Evolutionary conservation across 2,888 invertebrate species (phyloP), one percentile per base, ranked within the genome.

Genomic region (Hyalella azteca): DNA sequence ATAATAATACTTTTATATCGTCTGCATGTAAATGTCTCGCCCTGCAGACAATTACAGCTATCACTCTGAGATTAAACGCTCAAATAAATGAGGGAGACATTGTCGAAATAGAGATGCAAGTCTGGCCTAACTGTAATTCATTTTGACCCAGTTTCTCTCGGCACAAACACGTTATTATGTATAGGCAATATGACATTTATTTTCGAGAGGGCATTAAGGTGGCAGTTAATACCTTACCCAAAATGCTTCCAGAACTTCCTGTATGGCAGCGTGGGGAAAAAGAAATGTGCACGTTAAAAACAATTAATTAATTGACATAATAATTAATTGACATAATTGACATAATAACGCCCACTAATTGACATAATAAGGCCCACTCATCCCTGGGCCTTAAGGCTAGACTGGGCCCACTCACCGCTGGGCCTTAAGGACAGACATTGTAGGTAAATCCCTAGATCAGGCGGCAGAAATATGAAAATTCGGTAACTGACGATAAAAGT

Each of bases 211-310:
- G 19, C n/a, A 73, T 22, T n/a, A 19, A 32, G 4, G 26, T 60
- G 39, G 3, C 13, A 59, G 41, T 36, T 22, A 32, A 66, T 66
- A 66, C 36, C 59, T 81, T 81, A 81, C 81, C 81, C 81, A 66
- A 81, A 81, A 32, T 79, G 41, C 36, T 79, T 54, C 81, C 81
- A 81, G 22, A 81, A 81, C 32, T 66, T 66, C 77, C 81, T 81
- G 60, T 19, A 11, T 15, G n/a, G 73, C 54, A 79, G 54, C 22
- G 36, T 36, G 49, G n/a, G 15, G 50, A 60, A 66, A 40, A n/a
- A n/a, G 32, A 26, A 7, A 49, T 7, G 49, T 49, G 19, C 15
- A 15, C 49, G 19, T 13, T 49, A 45, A 45, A 45, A 11, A 45
- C 45, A 45, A 49, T 54, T 2, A 0, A 54, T 54, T 19, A 11